Conservation (phyloP, 2,113 vertebrate genomes). For the Narcine bancroftii region DNA sequence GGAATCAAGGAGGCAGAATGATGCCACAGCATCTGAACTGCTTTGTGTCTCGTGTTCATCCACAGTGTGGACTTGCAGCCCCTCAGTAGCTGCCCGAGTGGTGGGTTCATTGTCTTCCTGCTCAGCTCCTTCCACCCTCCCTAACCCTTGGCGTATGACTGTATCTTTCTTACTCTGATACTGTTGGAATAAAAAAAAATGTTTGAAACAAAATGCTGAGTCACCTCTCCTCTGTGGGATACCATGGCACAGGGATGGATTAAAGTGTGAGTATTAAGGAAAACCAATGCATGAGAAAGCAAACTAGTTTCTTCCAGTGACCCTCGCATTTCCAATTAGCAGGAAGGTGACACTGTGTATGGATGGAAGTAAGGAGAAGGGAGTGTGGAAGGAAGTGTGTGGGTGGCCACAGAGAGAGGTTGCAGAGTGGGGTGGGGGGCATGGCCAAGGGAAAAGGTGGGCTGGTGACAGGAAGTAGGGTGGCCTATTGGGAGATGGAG, state of each 20-base stretch:
- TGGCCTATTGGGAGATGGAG: too few species aligned
- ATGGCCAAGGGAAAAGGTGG: too few species aligned
- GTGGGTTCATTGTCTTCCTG: slow-evolving; percentile 1
- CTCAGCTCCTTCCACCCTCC: background rate
- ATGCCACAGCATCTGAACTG: background rate
- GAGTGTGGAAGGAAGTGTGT: background rate
- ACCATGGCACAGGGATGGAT: background rate
- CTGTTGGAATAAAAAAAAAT: slow-evolving; percentile 6
- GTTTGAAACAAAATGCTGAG: background rate
- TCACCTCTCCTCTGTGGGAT: background rate
- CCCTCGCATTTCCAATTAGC: background rate
- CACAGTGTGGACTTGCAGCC: background rate
- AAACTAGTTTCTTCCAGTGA: background rate
- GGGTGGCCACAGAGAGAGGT: too few species aligned
- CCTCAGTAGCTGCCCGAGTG: background rate
- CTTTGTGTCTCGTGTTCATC: slow-evolving; percentile 17
- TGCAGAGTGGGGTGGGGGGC: too few species aligned
- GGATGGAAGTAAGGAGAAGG: background rate
- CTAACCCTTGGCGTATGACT: slow-evolving; percentile 16
- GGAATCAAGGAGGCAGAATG: background rate
- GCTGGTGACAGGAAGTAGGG: too few species aligned
- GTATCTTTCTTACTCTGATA: slow-evolving; percentile 28
- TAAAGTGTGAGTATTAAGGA: background rate
- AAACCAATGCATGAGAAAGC: background rate
- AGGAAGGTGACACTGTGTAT: background rate